phyloP scores from a whole-genome alignment of 2,888 invertebrate species.

The Leptopilina drosophilae region DNA sequence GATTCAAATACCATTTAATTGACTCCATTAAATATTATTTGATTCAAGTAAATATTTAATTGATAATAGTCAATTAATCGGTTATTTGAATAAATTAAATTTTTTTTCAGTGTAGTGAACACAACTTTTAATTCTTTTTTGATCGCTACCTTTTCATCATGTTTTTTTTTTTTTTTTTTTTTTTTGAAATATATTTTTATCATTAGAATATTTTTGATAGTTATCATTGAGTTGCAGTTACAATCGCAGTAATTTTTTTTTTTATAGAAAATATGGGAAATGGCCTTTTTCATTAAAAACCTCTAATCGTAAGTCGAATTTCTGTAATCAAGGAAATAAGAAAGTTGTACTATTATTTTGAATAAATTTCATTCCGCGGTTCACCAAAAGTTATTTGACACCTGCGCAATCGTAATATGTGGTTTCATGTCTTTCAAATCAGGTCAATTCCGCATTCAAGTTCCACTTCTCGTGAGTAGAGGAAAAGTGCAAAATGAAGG shows the following conservation, averaged over 20 bases:
- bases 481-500: not conserved
- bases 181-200: too few relatives aligned
- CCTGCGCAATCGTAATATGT: not conserved
- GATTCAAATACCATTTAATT: too few relatives aligned
- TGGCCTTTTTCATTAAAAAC: not conserved
- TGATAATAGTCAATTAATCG: too few relatives aligned
- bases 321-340: not conserved
- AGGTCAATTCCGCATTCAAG: conserved; percentile 8
- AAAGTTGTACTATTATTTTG: not conserved
- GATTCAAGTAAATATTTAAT: too few relatives aligned
- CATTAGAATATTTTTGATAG: too few relatives aligned
- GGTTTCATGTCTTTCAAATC: conserved; percentile 1
- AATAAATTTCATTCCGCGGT: conserved; percentile 9
- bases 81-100: too few relatives aligned
- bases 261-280: not conserved
- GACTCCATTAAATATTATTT: too few relatives aligned
- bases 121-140: too few relatives aligned
- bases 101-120: too few relatives aligned
- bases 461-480: not conserved
- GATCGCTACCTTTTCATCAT: too few relatives aligned
- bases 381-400: conserved; percentile 22
- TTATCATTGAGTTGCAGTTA: too few relatives aligned
- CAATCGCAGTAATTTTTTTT: not conserved
- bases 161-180: too few relatives aligned
- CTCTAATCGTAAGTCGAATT: not conserved